Evolutionary conservation across 64 coral and sea anemone genomes (phyloP).

Genomic region (Anthopleura sola): DNA sequence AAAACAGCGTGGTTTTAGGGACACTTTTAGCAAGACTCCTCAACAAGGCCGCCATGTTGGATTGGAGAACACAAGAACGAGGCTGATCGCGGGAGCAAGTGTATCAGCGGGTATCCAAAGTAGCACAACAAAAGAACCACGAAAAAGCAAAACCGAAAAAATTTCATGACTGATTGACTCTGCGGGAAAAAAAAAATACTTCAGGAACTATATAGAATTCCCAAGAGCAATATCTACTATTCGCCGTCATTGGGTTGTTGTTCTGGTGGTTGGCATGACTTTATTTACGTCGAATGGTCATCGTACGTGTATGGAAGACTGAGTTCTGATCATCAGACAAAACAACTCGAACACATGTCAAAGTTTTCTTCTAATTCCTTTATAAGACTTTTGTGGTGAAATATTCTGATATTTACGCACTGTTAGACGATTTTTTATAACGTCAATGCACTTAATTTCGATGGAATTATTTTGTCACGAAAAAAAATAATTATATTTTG

Average conservation of each 20-base stretch:
- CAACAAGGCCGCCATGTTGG: constrained; percentile 35
- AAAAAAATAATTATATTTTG: background rate
- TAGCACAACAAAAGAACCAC: constrained; percentile 24
- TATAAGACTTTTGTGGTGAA: background rate
- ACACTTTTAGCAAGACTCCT: background rate
- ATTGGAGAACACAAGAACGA: constrained; percentile 41
- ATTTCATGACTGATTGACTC: constrained; percentile 20
- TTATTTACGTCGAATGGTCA: background rate
- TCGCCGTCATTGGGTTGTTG: background rate
- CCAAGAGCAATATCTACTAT: background rate
- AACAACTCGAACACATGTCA: background rate
- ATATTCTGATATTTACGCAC: background rate
- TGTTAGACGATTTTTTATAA: background rate
- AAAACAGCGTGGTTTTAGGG: background rate
- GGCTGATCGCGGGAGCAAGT: constrained; percentile 36
- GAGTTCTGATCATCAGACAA: constrained; percentile 4
- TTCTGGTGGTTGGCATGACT: background rate
- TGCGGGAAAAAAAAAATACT: constrained; percentile 24
- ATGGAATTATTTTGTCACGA: background rate
- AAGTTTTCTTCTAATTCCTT: background rate
- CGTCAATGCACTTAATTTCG: background rate
- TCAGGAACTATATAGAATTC: background rate
- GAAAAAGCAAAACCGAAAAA: background rate
- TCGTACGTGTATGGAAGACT: background rate
- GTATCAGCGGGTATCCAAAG: constrained; percentile 43